Conservation (phyloP, 37 sponge, comb jelly and placozoan species). For the Sycon ciliatum region DNA sequence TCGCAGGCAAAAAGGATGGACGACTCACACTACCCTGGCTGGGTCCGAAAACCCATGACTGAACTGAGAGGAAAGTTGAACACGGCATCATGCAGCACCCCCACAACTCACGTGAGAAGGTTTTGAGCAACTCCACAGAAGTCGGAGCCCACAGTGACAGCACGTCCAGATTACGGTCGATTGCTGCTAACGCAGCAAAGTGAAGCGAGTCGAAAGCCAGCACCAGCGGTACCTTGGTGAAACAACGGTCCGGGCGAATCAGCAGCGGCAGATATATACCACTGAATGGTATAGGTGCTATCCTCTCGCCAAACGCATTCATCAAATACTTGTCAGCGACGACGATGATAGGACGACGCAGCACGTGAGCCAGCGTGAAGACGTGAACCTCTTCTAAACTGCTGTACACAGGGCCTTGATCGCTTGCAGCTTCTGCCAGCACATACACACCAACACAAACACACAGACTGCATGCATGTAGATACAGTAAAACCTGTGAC, state of each 20-base stretch:
- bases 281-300: conserved; percentile 90
- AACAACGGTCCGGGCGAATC: conserved; percentile 55
- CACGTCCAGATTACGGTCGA: too few relatives aligned
- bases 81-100: too few relatives aligned
- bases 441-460: background rate
- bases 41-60: too few relatives aligned
- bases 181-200: conserved; percentile 79
- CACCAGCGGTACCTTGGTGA: conserved; percentile 78
- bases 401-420: conserved; percentile 47
- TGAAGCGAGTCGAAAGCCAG: conserved; percentile 85
- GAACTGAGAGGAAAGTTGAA: too few relatives aligned
- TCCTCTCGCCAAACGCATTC: conserved; percentile 48
- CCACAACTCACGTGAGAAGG: too few relatives aligned
- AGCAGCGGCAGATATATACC: conserved; percentile 91
- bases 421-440: background rate
- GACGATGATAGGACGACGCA: conserved; percentile 76
- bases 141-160: too few relatives aligned
- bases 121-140: too few relatives aligned
- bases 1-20: too few relatives aligned
- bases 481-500: too few relatives aligned
- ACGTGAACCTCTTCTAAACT: conserved; percentile 93
- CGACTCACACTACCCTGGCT: too few relatives aligned
- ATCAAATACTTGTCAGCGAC: conserved; percentile 60
- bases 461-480: background rate
- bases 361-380: conserved; percentile 77